phyloP scores from a whole-genome alignment of 2,797 vertebrate species.

The Brachymystax lenok region DNA sequence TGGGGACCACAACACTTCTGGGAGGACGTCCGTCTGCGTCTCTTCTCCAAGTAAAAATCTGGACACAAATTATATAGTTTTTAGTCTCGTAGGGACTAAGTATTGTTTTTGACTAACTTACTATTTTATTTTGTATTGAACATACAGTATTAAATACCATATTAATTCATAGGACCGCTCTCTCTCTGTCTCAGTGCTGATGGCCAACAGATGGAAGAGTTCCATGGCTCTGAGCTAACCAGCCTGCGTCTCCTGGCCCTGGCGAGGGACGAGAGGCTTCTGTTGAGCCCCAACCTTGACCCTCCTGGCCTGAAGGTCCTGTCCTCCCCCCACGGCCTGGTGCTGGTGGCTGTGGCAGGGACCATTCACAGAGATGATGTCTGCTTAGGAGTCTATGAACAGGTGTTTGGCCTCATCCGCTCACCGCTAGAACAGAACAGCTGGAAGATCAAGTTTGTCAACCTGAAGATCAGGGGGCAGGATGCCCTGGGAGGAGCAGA shows the following conservation, averaged over 20 bases:
- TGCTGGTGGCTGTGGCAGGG: constrained; percentile 91
- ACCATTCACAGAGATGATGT: constrained; percentile 85
- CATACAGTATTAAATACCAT: too few species aligned
- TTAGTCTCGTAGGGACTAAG: too few species aligned
- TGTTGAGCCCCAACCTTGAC: constrained; percentile 88
- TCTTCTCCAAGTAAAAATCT: constrained; percentile 62
- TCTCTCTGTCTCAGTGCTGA: constrained; percentile 48
- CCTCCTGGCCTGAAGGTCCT: constrained; percentile 78
- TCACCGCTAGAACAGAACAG: constrained; percentile 80
- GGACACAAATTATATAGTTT: too few species aligned
- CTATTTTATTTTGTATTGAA: too few species aligned
- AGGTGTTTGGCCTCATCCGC: constrained; percentile 90
- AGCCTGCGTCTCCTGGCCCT: constrained; percentile 86
- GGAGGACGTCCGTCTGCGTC: constrained; percentile 82
- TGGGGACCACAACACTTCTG: constrained; percentile 98
- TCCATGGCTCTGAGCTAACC: constrained; percentile 85
- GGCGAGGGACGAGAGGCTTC: constrained; percentile 82
- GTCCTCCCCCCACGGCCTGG: constrained; percentile 83
- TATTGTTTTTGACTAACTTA: too few species aligned
- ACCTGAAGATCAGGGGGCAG: constrained; percentile 84
- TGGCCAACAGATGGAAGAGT: constrained; percentile 78
- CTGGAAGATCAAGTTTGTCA: constrained; percentile 91
- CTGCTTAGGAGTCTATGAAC: constrained; percentile 92
- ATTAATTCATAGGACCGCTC: too few species aligned
- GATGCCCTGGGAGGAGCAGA: constrained; percentile 65